Base-by-base conservation (phyloP, 2,113 vertebrate species). In the Zootoca vivipara region DNA sequence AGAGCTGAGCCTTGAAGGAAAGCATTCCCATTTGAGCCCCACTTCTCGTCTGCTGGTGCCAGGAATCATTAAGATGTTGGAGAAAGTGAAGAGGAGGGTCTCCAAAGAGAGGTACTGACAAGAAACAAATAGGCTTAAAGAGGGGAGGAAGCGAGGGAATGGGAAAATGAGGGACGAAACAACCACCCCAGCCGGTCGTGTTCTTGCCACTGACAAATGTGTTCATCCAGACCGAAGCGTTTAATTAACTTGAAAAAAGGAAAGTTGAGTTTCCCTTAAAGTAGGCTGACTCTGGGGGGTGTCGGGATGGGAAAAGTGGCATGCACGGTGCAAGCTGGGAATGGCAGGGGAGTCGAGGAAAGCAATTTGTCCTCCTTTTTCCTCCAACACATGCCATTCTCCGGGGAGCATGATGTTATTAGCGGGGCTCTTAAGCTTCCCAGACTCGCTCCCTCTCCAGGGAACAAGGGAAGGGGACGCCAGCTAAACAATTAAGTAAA, bases 401-500 rank as follows among this genome's bases (percentile, higher is more conserved):
- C 56, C 28, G 9, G 84, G 84, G 89, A 56, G 24, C 78, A 30
- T 24, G 33, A 86, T 56, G 89, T 86, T 82, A 82, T 89, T 89
- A 89, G 89, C 9, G 20, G 78, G 84, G 84, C 89, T 86, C 80
- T 86, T 89, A 77, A 58, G 89, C 62, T 82, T 86, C 79, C 79
- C 84, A 0, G 26, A 56, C 84, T 70, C 12, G 7, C 58, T 77
- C 42, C 78, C 62, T 70, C 84, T 78, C 85, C 33, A 18, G n/a
- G 70, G 79, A n/a, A 20, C 42, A 58, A 18, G 42, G 16, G 64
- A 75, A 77, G 33, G 78, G 79, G 89, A 69, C 74, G 89, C 89
- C 84, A 89, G 62, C 62, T 80, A 89, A 89, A 82, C 89, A 86
- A 89, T 89, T 86, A 89, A 89, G 79, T 82, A 86, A 86, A 89